Evolutionary conservation across 2,113 vertebrate species (phyloP).

Genomic region (Calonectris borealis): DNA sequence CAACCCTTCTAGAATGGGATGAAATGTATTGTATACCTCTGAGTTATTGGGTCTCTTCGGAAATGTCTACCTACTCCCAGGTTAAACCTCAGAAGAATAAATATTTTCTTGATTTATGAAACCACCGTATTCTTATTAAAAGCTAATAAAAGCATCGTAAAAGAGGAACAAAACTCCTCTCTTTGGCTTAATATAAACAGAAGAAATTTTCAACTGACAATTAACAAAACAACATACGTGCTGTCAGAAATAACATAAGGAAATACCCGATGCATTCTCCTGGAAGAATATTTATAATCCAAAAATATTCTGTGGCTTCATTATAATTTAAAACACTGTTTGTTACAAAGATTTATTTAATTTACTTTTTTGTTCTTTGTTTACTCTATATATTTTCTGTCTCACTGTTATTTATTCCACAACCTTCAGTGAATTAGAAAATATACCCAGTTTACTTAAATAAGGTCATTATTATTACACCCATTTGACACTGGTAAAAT

Average conservation of each 20-base stretch:
- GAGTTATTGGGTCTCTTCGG: background rate
- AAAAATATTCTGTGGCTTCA: background rate
- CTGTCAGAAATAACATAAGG: slow-evolving; percentile 8
- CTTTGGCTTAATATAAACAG: background rate
- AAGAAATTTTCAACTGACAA: slow-evolving; percentile 2
- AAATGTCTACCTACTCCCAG: background rate
- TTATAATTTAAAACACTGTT: slow-evolving; percentile 16
- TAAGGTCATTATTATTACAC: background rate
- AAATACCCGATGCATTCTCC: slow-evolving; percentile 15
- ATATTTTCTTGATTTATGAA: background rate
- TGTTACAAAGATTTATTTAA: background rate
- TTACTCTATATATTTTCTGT: background rate
- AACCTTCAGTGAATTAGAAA: background rate
- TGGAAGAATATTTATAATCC: background rate
- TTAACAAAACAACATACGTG: background rate
- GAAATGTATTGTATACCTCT: background rate
- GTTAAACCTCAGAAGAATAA: background rate
- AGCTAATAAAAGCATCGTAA: background rate
- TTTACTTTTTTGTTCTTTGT: background rate
- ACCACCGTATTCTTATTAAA: background rate
- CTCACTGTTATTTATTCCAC: background rate
- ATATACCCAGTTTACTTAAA: background rate
- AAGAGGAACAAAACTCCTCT: background rate
- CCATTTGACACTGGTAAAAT: background rate
- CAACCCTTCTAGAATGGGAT: background rate